Percentiles rank a stretch among this genome's conserved stretches.
phyloP scores from a whole-genome alignment of 2,113 vertebrate genomes.

The Thunnus maccoyii region DNA sequence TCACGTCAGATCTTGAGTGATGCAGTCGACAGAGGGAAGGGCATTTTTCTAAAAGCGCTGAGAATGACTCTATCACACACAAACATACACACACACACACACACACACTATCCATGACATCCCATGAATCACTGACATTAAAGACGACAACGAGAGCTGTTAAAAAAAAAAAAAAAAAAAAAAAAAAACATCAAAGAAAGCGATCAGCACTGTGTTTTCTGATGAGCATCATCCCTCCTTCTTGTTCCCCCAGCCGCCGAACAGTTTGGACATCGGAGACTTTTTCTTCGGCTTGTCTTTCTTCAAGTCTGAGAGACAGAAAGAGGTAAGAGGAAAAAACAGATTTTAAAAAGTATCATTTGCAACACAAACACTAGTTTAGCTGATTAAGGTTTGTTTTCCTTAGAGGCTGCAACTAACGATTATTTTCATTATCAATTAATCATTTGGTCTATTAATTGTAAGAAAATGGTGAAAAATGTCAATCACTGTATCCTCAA shows the following conservation, averaged over 20 bases:
- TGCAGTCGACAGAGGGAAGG: conserved; percentile 51
- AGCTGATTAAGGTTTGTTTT: too few relatives aligned
- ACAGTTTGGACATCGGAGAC: conserved; percentile 75
- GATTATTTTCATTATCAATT: too few relatives aligned
- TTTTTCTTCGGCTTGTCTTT: conserved; percentile 84
- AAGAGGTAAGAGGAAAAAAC: too few relatives aligned
- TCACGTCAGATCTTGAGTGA: conserved; percentile 55
- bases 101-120: neutral
- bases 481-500: too few relatives aligned
- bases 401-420: too few relatives aligned
- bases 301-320: conserved; percentile 75
- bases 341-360: too few relatives aligned
- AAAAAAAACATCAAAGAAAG: conserved; percentile 35
- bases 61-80: conserved; percentile 25
- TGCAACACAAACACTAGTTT: too few relatives aligned
- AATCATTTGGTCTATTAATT: too few relatives aligned
- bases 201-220: neutral
- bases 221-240: conserved; percentile 62
- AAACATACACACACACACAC: neutral
- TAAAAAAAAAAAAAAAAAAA: neutral
- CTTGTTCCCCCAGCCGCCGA: conserved; percentile 70
- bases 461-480: too few relatives aligned
- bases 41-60: conserved; percentile 32
- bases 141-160: conserved; percentile 29
- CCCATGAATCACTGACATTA: conserved; percentile 58